Evolutionary conservation across 2,888 invertebrate species (phyloP).

Genomic region (Drosophila kokeensis): DNA sequence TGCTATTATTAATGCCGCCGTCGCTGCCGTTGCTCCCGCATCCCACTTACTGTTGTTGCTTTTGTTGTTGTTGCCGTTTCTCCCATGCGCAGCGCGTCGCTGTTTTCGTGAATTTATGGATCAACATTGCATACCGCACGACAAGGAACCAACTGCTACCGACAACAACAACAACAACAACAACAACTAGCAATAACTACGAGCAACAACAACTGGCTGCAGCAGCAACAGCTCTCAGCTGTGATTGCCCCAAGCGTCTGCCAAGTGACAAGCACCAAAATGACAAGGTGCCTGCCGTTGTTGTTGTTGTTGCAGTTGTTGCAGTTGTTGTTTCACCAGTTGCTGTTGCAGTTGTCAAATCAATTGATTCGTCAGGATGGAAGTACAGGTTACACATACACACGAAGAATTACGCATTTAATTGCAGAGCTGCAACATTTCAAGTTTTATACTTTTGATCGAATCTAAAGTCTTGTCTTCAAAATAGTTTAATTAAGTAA

Average conservation of each 20-base stretch:
- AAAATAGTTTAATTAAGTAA: not conserved
- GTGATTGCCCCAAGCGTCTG: constrained; percentile 48
- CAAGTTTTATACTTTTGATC: not conserved
- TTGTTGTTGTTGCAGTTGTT: constrained; percentile 25
- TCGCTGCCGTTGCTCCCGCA: constrained; percentile 40
- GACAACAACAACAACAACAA: constrained; percentile 9
- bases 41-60: constrained; percentile 10
- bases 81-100: constrained; percentile 55
- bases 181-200: constrained; percentile 2
- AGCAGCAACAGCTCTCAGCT: constrained; percentile 23
- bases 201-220: not conserved
- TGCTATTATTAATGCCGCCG: constrained; percentile 71
- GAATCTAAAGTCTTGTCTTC: not conserved
- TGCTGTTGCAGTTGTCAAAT: constrained; percentile 14
- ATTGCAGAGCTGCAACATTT: not conserved
- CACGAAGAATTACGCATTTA: not conserved
- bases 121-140: constrained; percentile 64
- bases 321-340: constrained; percentile 1
- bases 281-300: constrained; percentile 44
- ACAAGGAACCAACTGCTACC: constrained; percentile 39
- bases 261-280: constrained; percentile 63
- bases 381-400: not conserved
- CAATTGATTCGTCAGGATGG: constrained; percentile 26
- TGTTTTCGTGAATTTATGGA: constrained; percentile 73
- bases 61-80: constrained; percentile 35